Evolutionary conservation across 2,113 vertebrate species (phyloP).

Genomic region (Alethe castanea): DNA sequence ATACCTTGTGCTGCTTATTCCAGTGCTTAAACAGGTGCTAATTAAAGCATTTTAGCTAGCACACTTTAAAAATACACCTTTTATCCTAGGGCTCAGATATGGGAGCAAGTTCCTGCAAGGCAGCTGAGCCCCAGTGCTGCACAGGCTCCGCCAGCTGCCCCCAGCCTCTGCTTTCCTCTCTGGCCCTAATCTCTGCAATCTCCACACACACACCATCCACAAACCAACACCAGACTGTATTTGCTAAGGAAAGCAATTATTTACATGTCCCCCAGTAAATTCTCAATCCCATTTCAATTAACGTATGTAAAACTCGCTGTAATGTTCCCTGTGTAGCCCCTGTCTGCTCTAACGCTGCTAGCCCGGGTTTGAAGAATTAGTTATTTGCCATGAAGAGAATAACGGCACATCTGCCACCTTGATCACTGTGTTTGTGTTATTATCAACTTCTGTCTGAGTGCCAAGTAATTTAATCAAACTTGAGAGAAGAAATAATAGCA

Average conservation of each 20-base stretch:
- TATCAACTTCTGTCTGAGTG: constrained; percentile 32
- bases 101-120: constrained; percentile 17
- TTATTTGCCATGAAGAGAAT: constrained; percentile 12
- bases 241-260: neutral
- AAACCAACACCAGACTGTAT: neutral
- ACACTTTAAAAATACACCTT: constrained; percentile 14
- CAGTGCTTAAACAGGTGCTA: neutral
- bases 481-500: constrained; percentile 52
- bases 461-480: constrained; percentile 56
- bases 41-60: constrained; percentile 20
- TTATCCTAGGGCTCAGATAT: neutral
- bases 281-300: constrained; percentile 13
- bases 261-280: neutral
- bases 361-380: neutral
- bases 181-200: neutral
- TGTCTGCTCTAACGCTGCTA: neutral
- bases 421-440: constrained; percentile 26
- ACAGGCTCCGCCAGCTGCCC: neutral
- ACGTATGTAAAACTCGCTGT: neutral
- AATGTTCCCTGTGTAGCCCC: neutral
- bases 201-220: neutral
- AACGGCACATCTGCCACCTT: constrained; percentile 59
- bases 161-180: neutral
- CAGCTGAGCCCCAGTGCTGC: neutral
- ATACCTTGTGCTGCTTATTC: neutral